These are phyloP conservation scores for Euphonia xanthogaster DNA, from an alignment of 2,797 vertebrate genomes.

Conservation along the genomic window DNA sequence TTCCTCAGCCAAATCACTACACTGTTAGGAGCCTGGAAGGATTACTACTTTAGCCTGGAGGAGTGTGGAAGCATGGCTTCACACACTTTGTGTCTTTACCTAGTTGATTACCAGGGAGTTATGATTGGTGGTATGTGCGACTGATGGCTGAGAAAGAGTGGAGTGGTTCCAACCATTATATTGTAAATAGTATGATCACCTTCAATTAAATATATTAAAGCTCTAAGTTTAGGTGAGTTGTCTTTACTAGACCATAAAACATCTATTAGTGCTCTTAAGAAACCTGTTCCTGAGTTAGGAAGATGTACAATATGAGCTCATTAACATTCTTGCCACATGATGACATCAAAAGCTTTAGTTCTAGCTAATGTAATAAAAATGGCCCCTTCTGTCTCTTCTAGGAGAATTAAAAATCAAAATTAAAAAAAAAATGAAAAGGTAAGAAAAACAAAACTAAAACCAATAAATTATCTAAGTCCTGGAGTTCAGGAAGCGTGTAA, in stretches of 20 bases:
- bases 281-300: neutral
- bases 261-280: neutral
- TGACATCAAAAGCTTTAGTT: neutral
- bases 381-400: neutral
- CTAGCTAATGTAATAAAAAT: neutral
- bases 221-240: neutral
- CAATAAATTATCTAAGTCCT: neutral
- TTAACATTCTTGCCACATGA: neutral
- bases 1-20: neutral
- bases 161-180: neutral
- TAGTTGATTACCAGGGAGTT: neutral
- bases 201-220: neutral
- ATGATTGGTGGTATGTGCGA: neutral
- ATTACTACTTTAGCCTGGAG: neutral
- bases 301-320: neutral
- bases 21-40: neutral
- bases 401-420: neutral
- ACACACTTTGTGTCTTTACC: neutral
- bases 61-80: neutral
- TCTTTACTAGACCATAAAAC: neutral
- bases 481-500: neutral
- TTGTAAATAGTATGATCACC: neutral
- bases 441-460: neutral
- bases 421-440: accelerated
- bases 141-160: neutral